Evolutionary conservation across 2,797 vertebrate genomes (phyloP), one percentile per base, ranked within the genome.

Genomic region (Gastrophryne carolinensis): DNA sequence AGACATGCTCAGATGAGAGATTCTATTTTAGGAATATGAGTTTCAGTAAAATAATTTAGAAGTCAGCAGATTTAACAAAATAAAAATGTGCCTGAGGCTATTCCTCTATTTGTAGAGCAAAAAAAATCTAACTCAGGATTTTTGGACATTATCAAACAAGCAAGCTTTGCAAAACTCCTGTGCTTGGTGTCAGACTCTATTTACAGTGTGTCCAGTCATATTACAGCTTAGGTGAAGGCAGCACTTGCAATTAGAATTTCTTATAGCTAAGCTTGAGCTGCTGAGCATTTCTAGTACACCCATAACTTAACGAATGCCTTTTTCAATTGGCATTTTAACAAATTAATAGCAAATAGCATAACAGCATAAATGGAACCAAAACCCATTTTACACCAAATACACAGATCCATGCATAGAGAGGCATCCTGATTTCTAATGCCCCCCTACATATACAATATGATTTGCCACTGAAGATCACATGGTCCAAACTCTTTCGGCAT

Each of bases 71-170:
- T 78, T 71, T 71, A 35, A 32, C 39, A 65, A 71, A 72, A 78
- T 72, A 78, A 65, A 77, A 78, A 78, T 78, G 68, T 58, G 75
- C 75, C 60, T 37, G 52, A 72, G 67, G 75, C 50, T 72, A 41
- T 75, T 69, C 69, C 69, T 76, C 73, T 76, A 76, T 69, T 76
- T 78, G 67, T 41, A 72, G 75, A 29, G 26, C 75, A 37, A 52
- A 52, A 52, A 52, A 78, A 72, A 49, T 58, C 67, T 58, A 65
- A 78, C 60, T 65, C 67, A 58, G 60, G 68, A 67, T 78, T 52
- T 72, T 78, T 78, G 75, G 75, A 78, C 68, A 66, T 78, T 78
- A 78, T 71, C 34, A 77, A 77, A 77, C 37, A 37, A 72, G 75
- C 75, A 58, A 78, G 68, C 75, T 23, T 65, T 72, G 75, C 68